Evolutionary conservation across 2,888 invertebrate species (phyloP), one percentile per base, ranked within the genome.

Genomic region (Nephrocerus scutellatus): DNA sequence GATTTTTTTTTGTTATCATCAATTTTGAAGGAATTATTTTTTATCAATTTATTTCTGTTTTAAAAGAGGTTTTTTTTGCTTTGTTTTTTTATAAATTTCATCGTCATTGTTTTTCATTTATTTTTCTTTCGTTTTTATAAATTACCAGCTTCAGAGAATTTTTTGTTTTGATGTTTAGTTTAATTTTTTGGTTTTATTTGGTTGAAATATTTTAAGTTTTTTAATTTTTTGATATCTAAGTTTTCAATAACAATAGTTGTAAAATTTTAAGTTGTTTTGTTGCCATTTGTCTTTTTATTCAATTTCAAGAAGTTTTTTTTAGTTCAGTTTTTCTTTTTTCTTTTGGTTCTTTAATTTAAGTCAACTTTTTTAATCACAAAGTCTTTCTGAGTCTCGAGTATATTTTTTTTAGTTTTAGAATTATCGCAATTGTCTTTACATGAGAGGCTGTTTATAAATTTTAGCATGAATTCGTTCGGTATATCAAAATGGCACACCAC

Each of bases 181-280:
- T 8, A 19, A 12, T 30, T 24, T 34, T 29, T 14, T 10, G n/a
- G 12, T 9, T 22, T 21, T 16, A 18, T 26, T n/a, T 22, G 15
- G 20, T 12, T 24, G n/a, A 15, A 18, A 2, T 29, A 32, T 36
- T 21, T 30, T 34, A 28, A 14, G 20, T 28, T 44, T 45, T 28
- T 44, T 8, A 23, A 20, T 32, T 25, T 30, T 23, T 20, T 18
- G n/a, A 25, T 6, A 29, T 16, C 22, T n/a, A 16, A 21, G 19
- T n/a, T 24, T 47, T 43, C 21, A 12, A 30, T 38, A 7, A 15
- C 29, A 15, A 14, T n/a, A 16, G 6, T 28, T 30, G 12, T 28
- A 9, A 23, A 18, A 9, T 30, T 20, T 29, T 37, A 16, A 15
- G 29, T 36, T 21, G n/a, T 19, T 40, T 35, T 22, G 13, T 19